Percentiles rank a stretch among this genome's conserved stretches.
Conservation (phyloP, 2,888 invertebrate genomes). For the Coecobrya sp. region DNA sequence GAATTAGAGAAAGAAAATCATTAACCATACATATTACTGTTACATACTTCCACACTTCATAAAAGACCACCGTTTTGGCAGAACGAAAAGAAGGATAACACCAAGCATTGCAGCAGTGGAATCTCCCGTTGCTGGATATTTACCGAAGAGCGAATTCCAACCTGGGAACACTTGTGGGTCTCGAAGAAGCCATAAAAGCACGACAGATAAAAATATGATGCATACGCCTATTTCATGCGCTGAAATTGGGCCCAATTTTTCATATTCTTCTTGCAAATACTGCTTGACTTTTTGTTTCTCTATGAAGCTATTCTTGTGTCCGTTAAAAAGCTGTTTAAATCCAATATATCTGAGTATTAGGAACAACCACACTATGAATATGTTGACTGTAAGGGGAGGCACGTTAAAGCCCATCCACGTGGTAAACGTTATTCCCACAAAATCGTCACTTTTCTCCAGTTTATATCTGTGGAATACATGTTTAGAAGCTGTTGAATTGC, state of each 20-base stretch:
- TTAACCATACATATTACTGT: not conserved
- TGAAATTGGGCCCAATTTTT: conserved; percentile 92
- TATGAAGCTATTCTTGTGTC: conserved; percentile 58
- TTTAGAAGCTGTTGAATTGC: not conserved
- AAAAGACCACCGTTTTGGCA: conserved; percentile 80
- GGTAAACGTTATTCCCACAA: conserved; percentile 83
- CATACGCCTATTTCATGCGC: conserved; percentile 93
- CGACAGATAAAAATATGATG: conserved; percentile 92
- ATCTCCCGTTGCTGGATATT: conserved; percentile 62
- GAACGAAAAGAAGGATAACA: conserved; percentile 81
- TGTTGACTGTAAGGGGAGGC: conserved; percentile 84
- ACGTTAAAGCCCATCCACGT: conserved; percentile 86
- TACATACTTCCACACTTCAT: conserved; percentile 61
- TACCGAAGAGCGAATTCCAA: conserved; percentile 90
- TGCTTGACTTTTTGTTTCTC: conserved; percentile 62
- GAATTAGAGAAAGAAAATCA: not conserved
- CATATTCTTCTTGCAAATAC: conserved; percentile 87
- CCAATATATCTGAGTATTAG: conserved; percentile 83
- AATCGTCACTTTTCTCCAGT: conserved; percentile 76
- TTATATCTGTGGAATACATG: conserved; percentile 79
- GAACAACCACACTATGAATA: conserved; percentile 80
- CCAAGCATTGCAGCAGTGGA: conserved; percentile 83
- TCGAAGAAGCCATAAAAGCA: conserved; percentile 96
- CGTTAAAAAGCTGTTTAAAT: conserved; percentile 59
- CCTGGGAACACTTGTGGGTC: conserved; percentile 96